These are phyloP conservation scores for Sycophila sp. DNA, from an alignment of 1,140 invertebrate species.

Conservation along the genomic window DNA sequence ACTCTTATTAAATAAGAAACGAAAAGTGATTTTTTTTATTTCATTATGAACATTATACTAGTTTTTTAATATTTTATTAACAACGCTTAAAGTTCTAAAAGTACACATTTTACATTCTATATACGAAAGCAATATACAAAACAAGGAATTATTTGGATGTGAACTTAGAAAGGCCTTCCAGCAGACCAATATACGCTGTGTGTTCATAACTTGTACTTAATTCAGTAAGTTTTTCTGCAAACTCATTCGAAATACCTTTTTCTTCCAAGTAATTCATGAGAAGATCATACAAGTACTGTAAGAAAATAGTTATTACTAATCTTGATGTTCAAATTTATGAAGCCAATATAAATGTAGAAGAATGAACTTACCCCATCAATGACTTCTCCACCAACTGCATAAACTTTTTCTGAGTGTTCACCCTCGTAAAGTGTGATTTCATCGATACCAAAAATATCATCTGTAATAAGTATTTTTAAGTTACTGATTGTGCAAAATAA, in stretches of 20 bases:
- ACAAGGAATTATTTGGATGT: conserved; percentile 66
- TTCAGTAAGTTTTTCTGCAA: conserved; percentile 86
- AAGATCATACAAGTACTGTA: conserved; percentile 91
- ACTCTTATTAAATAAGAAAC: not conserved
- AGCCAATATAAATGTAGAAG: not conserved
- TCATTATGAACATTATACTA: not conserved
- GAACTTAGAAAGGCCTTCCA: conserved; percentile 89
- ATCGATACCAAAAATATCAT: conserved; percentile 88
- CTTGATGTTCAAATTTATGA: not conserved
- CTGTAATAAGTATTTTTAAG: conserved; percentile 59
- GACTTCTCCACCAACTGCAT: conserved; percentile 88
- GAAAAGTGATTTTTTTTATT: not conserved
- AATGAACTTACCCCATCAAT: conserved; percentile 83
- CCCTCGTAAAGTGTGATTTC: conserved; percentile 87
- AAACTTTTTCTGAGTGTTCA: conserved; percentile 84
- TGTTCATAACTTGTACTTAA: conserved; percentile 93
- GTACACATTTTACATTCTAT: conserved; percentile 36
- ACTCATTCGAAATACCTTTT: conserved; percentile 91
- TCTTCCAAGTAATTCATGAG: conserved; percentile 94
- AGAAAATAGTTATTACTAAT: conserved; percentile 49
- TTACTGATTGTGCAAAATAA: not conserved
- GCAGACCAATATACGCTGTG: conserved; percentile 83
- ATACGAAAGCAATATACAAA: conserved; percentile 29
- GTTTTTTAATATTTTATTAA: conserved; percentile 30
- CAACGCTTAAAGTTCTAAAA: conserved; percentile 31